phyloP scores from a whole-genome alignment of 2,113 vertebrate genomes.

The Bostrychus sinensis region DNA sequence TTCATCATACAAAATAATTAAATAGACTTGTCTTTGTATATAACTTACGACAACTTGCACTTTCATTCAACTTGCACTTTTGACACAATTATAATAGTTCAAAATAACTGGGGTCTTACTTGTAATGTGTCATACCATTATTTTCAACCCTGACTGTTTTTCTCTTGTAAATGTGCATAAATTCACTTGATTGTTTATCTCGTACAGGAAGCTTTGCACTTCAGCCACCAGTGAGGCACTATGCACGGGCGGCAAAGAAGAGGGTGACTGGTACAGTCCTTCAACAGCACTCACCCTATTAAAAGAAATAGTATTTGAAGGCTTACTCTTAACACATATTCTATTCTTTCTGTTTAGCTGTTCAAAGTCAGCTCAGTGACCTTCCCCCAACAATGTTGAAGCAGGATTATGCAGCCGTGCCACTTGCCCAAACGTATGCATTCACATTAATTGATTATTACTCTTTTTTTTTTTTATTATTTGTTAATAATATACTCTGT shows the following conservation, averaged over 20 bases:
- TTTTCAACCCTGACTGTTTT: neutral
- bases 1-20: too few relatives aligned
- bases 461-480: too few relatives aligned
- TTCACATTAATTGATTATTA: neutral
- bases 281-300: neutral
- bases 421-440: conserved; percentile 79
- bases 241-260: conserved; percentile 66
- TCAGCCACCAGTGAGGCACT: conserved; percentile 77
- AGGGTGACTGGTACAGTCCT: conserved; percentile 76
- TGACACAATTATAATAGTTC: neutral
- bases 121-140: neutral
- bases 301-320: neutral
- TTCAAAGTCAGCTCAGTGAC: conserved; percentile 85
- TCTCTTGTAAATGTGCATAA: neutral
- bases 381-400: conserved; percentile 83
- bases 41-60: too few relatives aligned
- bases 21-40: too few relatives aligned
- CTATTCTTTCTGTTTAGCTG: conserved; percentile 59
- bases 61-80: too few relatives aligned
- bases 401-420: conserved; percentile 83
- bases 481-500: conserved; percentile 3
- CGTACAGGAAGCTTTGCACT: conserved; percentile 63
- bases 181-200: conserved; percentile 9
- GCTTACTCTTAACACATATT: neutral
- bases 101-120: neutral